Percentiles rank a stretch among this genome's conserved stretches.
Evolutionary conservation across 2,113 vertebrate genomes (phyloP).

Genomic region (Equus przewalskii): DNA sequence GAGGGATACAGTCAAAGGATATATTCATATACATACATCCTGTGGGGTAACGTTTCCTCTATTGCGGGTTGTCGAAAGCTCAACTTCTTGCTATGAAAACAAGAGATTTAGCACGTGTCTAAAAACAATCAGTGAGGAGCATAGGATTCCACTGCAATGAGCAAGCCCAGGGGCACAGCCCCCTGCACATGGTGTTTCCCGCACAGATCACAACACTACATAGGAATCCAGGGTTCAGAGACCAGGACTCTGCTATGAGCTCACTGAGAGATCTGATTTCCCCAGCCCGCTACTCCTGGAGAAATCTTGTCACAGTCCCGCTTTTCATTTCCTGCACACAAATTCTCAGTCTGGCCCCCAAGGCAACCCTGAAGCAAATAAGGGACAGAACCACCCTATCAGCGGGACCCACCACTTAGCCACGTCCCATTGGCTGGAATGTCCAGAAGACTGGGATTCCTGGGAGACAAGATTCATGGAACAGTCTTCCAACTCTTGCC

Average conservation of each 20-base stretch:
- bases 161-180: fast-evolving
- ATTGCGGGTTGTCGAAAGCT: not conserved
- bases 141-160: not conserved
- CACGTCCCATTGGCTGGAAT: not conserved
- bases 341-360: not conserved
- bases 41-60: not conserved
- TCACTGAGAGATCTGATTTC: not conserved
- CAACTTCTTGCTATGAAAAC: not conserved
- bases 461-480: not conserved
- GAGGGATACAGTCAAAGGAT: not conserved
- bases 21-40: not conserved
- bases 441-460: not conserved
- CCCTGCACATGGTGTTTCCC: not conserved
- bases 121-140: not conserved
- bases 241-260: not conserved
- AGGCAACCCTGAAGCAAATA: not conserved
- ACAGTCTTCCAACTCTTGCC: not conserved
- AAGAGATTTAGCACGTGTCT: not conserved
- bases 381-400: not conserved
- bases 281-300: not conserved
- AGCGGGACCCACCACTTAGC: not conserved
- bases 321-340: not conserved
- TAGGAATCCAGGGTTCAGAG: not conserved
- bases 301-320: not conserved
- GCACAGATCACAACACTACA: not conserved